Evolutionary conservation across 2,888 invertebrate species (phyloP).

Genomic region (Amphipoea oculea): DNA sequence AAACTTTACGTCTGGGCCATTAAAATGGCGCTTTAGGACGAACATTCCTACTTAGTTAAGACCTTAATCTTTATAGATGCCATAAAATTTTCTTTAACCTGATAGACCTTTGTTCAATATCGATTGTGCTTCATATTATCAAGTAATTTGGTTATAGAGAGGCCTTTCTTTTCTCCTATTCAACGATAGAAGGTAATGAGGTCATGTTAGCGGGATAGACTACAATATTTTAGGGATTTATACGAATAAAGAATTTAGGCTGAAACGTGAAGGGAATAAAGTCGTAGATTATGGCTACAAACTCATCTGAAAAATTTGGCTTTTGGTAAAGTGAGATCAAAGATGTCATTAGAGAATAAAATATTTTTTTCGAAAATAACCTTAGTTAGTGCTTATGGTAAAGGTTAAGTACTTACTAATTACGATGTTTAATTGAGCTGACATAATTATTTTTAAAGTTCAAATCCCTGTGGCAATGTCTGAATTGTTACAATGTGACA

Average conservation of each 20-base stretch:
- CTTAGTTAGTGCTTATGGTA: no score
- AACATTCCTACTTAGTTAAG: conserved; percentile 22
- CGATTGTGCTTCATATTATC: conserved; percentile 18
- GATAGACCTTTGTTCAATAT: conserved; percentile 31
- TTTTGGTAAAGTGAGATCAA: not conserved
- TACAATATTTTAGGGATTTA: conserved; percentile 3
- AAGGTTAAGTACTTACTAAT: no score
- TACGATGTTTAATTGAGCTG: not conserved
- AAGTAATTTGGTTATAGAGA: conserved; percentile 34
- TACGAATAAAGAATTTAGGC: conserved; percentile 18
- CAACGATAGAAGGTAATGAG: conserved; percentile 2
- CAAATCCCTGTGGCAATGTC: not conserved
- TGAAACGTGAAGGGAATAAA: conserved; percentile 30
- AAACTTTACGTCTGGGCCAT: conserved; percentile 36
- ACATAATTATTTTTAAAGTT: not conserved
- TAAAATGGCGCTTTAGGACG: conserved; percentile 40
- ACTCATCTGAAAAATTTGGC: not conserved
- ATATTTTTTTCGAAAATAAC: not conserved
- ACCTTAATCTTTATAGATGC: conserved; percentile 41
- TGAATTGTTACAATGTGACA: not conserved
- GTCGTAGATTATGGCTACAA: not conserved
- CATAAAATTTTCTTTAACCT: conserved; percentile 33
- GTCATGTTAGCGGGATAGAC: not conserved
- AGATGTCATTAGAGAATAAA: not conserved
- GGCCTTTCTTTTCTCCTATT: conserved; percentile 17